phyloP scores from a whole-genome alignment of 2,888 invertebrate species.

The Cantharis rustica region DNA sequence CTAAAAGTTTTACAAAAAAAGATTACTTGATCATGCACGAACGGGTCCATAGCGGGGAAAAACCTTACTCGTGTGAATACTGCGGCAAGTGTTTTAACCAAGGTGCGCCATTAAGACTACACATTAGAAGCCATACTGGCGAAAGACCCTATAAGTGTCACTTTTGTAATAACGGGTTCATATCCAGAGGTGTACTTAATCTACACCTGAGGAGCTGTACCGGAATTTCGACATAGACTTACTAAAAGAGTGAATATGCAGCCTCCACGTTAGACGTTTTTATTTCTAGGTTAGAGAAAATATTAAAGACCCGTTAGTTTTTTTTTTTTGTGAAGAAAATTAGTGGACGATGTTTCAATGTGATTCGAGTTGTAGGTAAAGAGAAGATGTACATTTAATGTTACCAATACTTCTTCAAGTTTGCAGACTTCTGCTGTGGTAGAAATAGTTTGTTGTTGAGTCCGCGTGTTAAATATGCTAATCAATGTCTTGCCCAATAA shows the following conservation, averaged over 20 bases:
- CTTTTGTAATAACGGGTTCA: constrained; percentile 63
- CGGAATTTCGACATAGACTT: neutral
- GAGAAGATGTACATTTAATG: neutral
- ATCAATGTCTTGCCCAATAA: neutral
- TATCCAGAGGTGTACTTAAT: constrained; percentile 63
- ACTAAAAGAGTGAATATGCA: neutral
- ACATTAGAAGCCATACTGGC: constrained; percentile 66
- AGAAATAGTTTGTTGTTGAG: neutral
- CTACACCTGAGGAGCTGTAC: constrained; percentile 60
- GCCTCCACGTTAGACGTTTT: neutral
- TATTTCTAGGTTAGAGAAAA: neutral
- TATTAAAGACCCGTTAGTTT: neutral
- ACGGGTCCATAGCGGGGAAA: constrained; percentile 66
- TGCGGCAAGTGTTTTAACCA: constrained; percentile 68
- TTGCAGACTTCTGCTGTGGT: neutral
- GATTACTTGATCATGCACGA: constrained; percentile 63
- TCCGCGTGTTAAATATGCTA: neutral
- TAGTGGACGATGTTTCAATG: neutral
- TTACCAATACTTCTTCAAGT: neutral
- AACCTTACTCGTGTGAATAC: constrained; percentile 64
- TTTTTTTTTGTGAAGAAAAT: neutral
- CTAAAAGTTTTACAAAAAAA: constrained; percentile 48
- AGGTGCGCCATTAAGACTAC: constrained; percentile 64
- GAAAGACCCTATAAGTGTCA: constrained; percentile 63
- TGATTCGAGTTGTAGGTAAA: neutral